Evolutionary conservation across 2,113 vertebrate species (phyloP), one percentile per base, ranked within the genome.

Genomic region (Butorides virescens): DNA sequence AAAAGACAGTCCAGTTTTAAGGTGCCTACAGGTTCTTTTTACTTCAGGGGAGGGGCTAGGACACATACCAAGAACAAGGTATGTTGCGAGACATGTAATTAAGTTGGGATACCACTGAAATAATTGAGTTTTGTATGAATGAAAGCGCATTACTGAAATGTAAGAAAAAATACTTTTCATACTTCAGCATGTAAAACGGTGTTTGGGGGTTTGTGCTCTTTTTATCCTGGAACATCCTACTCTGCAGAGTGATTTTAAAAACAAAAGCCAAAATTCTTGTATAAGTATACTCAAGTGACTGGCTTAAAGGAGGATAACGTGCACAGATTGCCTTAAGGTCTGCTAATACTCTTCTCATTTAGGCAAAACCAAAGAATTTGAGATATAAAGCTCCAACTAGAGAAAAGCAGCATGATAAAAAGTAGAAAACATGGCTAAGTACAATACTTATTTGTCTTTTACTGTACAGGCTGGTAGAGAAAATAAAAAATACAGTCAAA

Each of bases 401-500:
- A 89, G 74, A 75, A 94, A 94, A 89, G 77, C 80, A 86, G 63
- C 46, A 59, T 15, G 26, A 83, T 90, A 93, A 88, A 86, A 95
- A 92, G n/a, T 68, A 90, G 86, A 70, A 92, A 88, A 96, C 58
- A 46, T 77, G 72, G 58, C 77, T 78, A 77, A 77, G 22, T 85
- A 90, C 56, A 95, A 93, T 95, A 85, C 94, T 88, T 63, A 66
- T 11, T 91, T 95, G 95, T 96, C 93, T 89, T 98, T 98, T 97
- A 97, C 97, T 98, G 89, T 97, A 97, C 97, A 98, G 55, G 61
- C 93, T 97, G 90, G 84, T 97, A 97, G 90, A 98, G 98, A 98
- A 98, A 98, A 98, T 98, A 97, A 98, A 98, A 98, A 97, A 97
- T 97, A 95, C 95, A 95, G 89, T 97, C 97, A 97, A 97, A 90